phyloP scores from a whole-genome alignment of 2,113 vertebrate genomes.

The Syngnathoides biaculeatus region DNA sequence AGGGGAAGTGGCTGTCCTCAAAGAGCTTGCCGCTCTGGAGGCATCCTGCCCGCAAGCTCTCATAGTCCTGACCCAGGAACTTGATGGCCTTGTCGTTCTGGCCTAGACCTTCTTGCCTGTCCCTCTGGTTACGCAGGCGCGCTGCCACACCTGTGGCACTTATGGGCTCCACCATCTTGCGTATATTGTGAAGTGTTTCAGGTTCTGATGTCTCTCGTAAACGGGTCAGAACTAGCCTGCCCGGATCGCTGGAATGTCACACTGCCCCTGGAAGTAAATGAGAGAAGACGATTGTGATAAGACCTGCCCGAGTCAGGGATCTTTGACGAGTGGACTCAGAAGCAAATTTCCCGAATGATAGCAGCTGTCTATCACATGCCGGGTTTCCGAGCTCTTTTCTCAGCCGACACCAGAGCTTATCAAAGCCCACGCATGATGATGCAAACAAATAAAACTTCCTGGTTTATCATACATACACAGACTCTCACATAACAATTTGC shows the following conservation, averaged over 20 bases:
- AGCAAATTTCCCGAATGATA: not conserved
- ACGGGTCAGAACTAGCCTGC: not conserved
- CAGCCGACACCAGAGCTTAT: not conserved
- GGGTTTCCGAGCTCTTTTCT: not conserved
- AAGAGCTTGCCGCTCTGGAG: slow-evolving; percentile 72
- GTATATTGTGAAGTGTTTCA: not conserved
- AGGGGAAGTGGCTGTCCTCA: slow-evolving; percentile 75
- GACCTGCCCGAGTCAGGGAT: not conserved
- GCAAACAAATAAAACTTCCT: not conserved
- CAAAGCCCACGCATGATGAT: not conserved
- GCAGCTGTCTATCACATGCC: not conserved
- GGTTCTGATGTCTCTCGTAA: not conserved
- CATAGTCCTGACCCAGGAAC: slow-evolving; percentile 83
- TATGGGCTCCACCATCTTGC: slow-evolving; percentile 59
- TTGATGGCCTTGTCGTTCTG: slow-evolving; percentile 83
- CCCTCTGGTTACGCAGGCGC: slow-evolving; percentile 79
- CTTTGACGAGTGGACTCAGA: not conserved
- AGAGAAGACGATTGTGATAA: not conserved
- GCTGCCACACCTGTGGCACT: slow-evolving; percentile 83
- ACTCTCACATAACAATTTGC: not conserved
- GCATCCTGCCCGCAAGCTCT: slow-evolving; percentile 60
- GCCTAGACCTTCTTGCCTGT: slow-evolving; percentile 80
- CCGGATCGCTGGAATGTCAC: not conserved
- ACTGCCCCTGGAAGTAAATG: not conserved
- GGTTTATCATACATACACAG: not conserved